Evolutionary conservation across 2,113 vertebrate species (phyloP), one percentile per base, ranked within the genome.

Genomic region (Sterrhoptilus dennistouni): DNA sequence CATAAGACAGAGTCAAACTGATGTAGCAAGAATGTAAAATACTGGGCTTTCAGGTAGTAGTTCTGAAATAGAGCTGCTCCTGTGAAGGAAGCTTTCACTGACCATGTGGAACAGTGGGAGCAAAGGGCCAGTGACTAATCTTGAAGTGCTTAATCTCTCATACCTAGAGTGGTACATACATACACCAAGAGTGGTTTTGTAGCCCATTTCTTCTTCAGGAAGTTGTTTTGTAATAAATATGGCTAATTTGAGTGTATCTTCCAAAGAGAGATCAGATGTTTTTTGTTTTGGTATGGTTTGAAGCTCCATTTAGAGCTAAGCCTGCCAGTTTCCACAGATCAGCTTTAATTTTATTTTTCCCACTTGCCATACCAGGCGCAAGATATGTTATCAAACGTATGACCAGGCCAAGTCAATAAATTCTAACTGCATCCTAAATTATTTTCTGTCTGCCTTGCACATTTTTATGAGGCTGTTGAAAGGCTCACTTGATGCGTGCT

Each of bases 371-470:
- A 65, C 91, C 50, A 77, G 17, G 27, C 76, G 49, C 65, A 83
- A 87, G 66, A 53, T 79, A 35, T 0, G 27, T 84, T 93, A 65
- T 91, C 84, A 90, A 89, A 59, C 1, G 5, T 76, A 22, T 47
- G 91, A 79, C 78, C 45, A 28, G 91, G 50, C 84, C 84, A 93
- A 91, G 70, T 90, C 89, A 93, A 72, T 96, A 91, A 69, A 94
- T 66, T 86, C 54, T 88, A 56, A 83, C 88, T 85, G 66, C 47
- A 57, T 82, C 53, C 65, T 72, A 47, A 92, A 85, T 87, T 90
- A 72, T 85, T 92, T 94, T 89, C 40, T 89, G n/a, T 83, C 87
- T 83, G 47, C 72, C 85, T 88, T 88, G 47, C 65, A 42, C 47
- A 29, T 78, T 81, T 91, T 89, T 83, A 69, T 86, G 70, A 77